Evolutionary conservation across 1,140 invertebrate genomes (phyloP).

Genomic region (Calephelis virginiensis): DNA sequence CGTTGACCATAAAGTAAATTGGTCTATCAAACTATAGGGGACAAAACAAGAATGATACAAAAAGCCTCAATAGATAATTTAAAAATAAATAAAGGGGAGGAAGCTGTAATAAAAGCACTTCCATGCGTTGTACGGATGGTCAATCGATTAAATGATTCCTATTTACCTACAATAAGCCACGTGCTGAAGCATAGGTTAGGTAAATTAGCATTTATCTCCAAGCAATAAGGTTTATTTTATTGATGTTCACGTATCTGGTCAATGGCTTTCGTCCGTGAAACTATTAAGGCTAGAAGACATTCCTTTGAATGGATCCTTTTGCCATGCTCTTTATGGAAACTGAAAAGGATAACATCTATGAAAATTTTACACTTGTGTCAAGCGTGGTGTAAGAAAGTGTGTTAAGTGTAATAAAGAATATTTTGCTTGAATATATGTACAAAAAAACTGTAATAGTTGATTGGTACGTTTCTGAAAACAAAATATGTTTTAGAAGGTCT

Average conservation of each 20-base stretch:
- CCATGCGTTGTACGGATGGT: slow-evolving; percentile 54
- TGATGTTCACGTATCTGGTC: neutral
- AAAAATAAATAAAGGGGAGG: slow-evolving; percentile 68
- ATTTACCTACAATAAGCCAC: slow-evolving; percentile 39
- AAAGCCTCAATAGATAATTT: slow-evolving; percentile 54
- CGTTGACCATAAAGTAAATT: slow-evolving; percentile 27
- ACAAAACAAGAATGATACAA: slow-evolving; percentile 44
- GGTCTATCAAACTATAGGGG: slow-evolving; percentile 46
- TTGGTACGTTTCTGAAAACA: no score
- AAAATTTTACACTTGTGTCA: neutral
- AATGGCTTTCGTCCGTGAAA: slow-evolving; percentile 1
- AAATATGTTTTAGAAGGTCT: no score
- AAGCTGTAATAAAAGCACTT: slow-evolving; percentile 68
- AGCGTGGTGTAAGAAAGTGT: no score
- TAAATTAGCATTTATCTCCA: neutral
- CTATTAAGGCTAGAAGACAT: neutral
- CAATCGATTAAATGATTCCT: slow-evolving; percentile 61
- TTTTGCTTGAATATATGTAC: no score
- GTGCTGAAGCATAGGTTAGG: slow-evolving; percentile 25
- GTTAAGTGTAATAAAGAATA: no score
- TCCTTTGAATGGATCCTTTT: neutral
- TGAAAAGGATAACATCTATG: neutral
- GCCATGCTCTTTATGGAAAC: neutral
- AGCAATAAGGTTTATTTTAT: neutral
- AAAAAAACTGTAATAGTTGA: no score